Percentiles rank a stretch among this genome's conserved stretches.
phyloP scores from a whole-genome alignment of 23 tunicate genomes.

The Styela clava region DNA sequence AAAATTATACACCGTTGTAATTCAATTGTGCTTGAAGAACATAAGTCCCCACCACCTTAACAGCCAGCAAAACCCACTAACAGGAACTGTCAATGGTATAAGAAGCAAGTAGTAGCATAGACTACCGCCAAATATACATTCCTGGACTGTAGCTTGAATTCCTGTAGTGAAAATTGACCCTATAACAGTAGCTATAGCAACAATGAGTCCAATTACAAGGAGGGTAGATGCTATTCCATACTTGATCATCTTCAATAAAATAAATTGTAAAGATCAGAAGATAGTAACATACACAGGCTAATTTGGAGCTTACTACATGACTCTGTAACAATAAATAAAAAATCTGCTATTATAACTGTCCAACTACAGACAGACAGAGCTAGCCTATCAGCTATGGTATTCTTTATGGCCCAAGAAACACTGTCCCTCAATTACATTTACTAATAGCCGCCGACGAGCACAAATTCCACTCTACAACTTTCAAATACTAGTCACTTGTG shows the following conservation, averaged over 20 bases:
- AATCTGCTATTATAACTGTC: no score
- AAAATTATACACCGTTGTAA: background rate
- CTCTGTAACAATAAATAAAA: no score
- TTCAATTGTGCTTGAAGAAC: slow-evolving; percentile 44
- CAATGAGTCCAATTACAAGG: background rate
- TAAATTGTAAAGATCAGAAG: no score
- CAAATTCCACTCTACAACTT: no score
- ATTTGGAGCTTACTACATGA: no score
- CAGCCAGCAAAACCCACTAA: slow-evolving; percentile 34
- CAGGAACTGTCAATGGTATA: slow-evolving; percentile 56
- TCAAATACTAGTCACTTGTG: no score
- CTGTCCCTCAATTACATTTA: no score
- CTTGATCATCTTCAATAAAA: background rate
- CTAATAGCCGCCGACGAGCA: no score
- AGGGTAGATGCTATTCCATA: background rate
- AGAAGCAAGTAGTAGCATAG: slow-evolving; percentile 54
- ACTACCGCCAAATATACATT: slow-evolving; percentile 1
- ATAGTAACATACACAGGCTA: no score
- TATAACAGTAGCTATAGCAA: background rate
- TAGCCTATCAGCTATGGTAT: no score
- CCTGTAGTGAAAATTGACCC: background rate
- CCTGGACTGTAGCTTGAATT: background rate
- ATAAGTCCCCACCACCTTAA: slow-evolving; percentile 68
- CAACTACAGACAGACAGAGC: no score
- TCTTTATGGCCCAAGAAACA: no score